A percentile compares a stretch with the other conserved stretches of the same genome.
phyloP scores from a whole-genome alignment of 2,113 vertebrate genomes.

The Lepisosteus oculatus region DNA sequence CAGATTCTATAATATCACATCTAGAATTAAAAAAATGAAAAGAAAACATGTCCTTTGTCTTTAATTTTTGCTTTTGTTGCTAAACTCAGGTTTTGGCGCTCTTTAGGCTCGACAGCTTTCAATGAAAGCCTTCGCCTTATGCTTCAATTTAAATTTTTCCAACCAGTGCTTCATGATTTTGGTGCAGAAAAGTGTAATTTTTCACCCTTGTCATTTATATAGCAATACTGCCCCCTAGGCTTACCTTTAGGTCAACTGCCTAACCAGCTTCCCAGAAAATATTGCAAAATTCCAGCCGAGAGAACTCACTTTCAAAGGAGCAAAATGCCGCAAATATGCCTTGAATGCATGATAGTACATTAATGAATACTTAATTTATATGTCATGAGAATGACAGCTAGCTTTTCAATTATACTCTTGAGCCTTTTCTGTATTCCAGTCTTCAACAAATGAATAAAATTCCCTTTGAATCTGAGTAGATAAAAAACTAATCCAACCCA shows the following conservation, averaged over 20 bases:
- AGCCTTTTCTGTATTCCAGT: neutral
- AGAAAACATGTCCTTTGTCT: no score
- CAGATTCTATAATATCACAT: no score
- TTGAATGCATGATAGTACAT: neutral
- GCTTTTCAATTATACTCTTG: neutral
- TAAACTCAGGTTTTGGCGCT: no score
- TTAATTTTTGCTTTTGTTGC: no score
- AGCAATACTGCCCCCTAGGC: slow-evolving; percentile 1
- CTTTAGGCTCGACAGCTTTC: no score
- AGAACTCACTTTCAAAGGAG: neutral
- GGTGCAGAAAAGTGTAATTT: neutral
- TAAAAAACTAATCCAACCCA: no score
- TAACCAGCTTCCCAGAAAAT: neutral
- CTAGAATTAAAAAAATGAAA: no score
- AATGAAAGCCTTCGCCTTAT: no score
- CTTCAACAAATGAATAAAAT: no score
- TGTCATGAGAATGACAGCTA: neutral
- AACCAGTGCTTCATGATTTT: neutral
- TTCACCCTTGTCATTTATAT: neutral
- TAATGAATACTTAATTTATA: neutral
- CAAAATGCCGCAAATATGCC: neutral
- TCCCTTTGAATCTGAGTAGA: no score
- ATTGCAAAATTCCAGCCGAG: neutral
- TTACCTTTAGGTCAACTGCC: neutral
- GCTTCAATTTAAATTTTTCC: neutral